Evolutionary conservation across 1,140 invertebrate species (phyloP), one percentile per base, ranked within the genome.

Genomic region (Teleopsis dalmanni): DNA sequence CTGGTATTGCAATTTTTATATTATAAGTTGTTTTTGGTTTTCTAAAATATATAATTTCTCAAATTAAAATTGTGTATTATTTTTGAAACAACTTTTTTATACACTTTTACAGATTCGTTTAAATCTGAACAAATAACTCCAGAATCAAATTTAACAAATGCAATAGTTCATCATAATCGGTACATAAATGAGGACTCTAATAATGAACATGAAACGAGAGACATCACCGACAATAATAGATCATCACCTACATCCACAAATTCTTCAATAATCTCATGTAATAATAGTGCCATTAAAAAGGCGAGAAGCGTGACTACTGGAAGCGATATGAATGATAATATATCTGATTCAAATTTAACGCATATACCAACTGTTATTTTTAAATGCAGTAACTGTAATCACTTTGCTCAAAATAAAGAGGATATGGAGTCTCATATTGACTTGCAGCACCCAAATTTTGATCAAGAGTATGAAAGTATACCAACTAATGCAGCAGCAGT

Each of bases 311-410:
- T 19, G 22, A 35, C 4, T n/a, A n/a, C n/a, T n/a, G n/a, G 14
- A 22, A 23, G 10, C 9, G 37, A 38, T 13, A 38, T 13, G 1
- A 35, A 11, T 14, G 23, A 19, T n/a, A 38, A 38, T 38, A 13
- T 38, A 13, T 19, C 22, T 38, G 13, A 18, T 16, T 7, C n/a
- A 11, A 48, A 19, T 41, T 8, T 13, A 19, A 10, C 5, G 3
- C n/a, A 8, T 23, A 43, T 37, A 41, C 38, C 54, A 35, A 13
- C 50, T 21, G 57, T 58, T 4, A 53, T 68, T 19, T 66, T 57
- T 19, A 70, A 70, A 27, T 71, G 68, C 40, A 70, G 65, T 49
- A 48, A 58, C 3, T 71, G 68, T 42, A 65, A 70, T 34, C 65
- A 61, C 26, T 68, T 66, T 51, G 55, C 62, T 35, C 59, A 70